These are phyloP conservation scores for Thalassarche chlororhynchos DNA, from an alignment of 2,113 vertebrate species.

Conservation along the genomic window DNA sequence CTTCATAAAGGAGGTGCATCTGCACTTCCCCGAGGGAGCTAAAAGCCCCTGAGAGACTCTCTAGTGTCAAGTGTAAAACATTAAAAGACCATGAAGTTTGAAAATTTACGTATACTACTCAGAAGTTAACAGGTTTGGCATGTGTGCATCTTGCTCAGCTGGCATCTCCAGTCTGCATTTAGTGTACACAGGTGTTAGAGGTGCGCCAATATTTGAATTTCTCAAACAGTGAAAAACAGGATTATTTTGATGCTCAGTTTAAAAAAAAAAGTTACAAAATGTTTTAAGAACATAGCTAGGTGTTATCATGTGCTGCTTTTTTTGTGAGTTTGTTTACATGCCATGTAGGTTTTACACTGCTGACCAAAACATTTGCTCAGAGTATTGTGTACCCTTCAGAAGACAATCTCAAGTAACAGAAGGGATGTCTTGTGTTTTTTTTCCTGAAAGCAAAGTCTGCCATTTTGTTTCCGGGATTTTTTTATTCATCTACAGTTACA, in stretches of 20 bases:
- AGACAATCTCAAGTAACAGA: background rate
- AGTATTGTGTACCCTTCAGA: background rate
- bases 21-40: background rate
- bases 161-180: background rate
- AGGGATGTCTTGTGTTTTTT: rapidly evolving
- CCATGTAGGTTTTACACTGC: rapidly evolving
- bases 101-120: background rate
- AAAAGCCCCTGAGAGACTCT: background rate
- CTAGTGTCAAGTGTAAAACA: background rate
- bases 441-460: background rate
- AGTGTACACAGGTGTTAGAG: background rate
- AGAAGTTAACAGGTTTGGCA: background rate
- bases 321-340: background rate
- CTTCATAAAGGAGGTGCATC: background rate
- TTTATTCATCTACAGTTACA: background rate
- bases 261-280: background rate
- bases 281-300: background rate
- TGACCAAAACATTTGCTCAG: background rate
- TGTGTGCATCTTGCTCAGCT: background rate
- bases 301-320: background rate
- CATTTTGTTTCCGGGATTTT: background rate
- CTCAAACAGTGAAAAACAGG: background rate
- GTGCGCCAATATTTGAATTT: background rate
- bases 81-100: background rate
- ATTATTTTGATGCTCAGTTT: background rate